A percentile compares a stretch with the other conserved stretches of the same genome.
These are phyloP conservation scores for Eilema griseolum DNA, from an alignment of 2,888 invertebrate species.

Conservation along the genomic window DNA sequence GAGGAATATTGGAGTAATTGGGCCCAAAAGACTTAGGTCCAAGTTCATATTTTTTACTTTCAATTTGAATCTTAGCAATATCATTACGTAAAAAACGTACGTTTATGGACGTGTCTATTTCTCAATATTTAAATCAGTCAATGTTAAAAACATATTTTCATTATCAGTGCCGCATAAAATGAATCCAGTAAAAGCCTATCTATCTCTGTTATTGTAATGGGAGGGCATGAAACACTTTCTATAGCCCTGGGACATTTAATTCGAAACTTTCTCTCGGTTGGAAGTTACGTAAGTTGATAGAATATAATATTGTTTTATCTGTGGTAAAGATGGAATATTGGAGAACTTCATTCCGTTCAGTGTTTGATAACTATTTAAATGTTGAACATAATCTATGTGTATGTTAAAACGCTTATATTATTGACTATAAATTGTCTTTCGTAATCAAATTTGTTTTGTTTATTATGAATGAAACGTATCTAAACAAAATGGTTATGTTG, in stretches of 20 bases:
- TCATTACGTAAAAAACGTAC: background rate
- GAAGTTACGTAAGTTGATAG: slow-evolving; percentile 41
- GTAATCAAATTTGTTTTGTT: slow-evolving; percentile 18
- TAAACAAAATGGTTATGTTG: too few species aligned
- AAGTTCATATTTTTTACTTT: too few species aligned
- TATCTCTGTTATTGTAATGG: slow-evolving; percentile 35
- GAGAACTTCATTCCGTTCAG: slow-evolving; percentile 30
- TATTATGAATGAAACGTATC: background rate
- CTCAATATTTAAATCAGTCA: slow-evolving; percentile 8
- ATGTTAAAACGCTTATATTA: slow-evolving; percentile 28
- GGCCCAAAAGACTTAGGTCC: background rate
- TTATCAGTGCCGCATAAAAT: slow-evolving; percentile 10
- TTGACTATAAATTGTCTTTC: slow-evolving; percentile 23
- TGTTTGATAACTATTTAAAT: slow-evolving; percentile 45
- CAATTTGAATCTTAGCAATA: too few species aligned
- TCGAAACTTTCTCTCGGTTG: slow-evolving; percentile 52
- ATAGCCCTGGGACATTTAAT: slow-evolving; percentile 39
- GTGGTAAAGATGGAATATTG: slow-evolving; percentile 20
- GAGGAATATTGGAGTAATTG: background rate
- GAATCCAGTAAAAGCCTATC: slow-evolving; percentile 24
- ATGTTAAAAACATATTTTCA: slow-evolving; percentile 2
- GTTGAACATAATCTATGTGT: slow-evolving; percentile 33
- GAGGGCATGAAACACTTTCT: slow-evolving; percentile 28
- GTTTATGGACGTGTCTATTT: background rate
- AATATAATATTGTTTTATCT: background rate